Percentiles rank a stretch among this genome's conserved stretches.
Evolutionary conservation across 2,797 vertebrate genomes (phyloP).

Genomic region (Enteromius mattozi): DNA sequence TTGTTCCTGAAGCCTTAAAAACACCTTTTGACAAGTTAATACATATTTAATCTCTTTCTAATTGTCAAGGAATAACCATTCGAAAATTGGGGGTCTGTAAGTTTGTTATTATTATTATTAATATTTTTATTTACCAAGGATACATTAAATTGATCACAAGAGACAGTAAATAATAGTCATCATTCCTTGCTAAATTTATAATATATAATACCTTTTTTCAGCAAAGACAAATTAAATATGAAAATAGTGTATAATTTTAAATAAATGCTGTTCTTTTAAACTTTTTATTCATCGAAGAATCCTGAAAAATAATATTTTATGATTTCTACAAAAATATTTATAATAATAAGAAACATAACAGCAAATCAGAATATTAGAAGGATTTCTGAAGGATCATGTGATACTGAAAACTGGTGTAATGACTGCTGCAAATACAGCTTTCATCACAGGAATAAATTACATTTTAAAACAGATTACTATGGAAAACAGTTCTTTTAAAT

Average conservation of each 20-base stretch:
- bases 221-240: too few relatives aligned
- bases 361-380: not conserved
- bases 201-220: too few relatives aligned
- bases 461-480: not conserved
- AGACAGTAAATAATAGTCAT: too few relatives aligned
- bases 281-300: not conserved
- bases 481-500: not conserved
- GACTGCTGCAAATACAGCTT: not conserved
- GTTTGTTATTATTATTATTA: not conserved
- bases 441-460: not conserved
- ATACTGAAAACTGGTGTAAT: not conserved
- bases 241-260: too few relatives aligned
- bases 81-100: not conserved
- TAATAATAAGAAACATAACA: not conserved
- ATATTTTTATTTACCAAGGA: not conserved
- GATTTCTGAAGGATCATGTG: not conserved
- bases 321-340: not conserved
- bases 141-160: not conserved
- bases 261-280: not conserved
- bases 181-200: too few relatives aligned
- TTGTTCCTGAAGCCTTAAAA: not conserved
- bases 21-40: not conserved
- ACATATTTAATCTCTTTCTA: not conserved
- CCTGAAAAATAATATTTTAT: not conserved
- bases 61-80: not conserved